Conservation (phyloP, 1,140 invertebrate species). For the Conus betulinus region DNA sequence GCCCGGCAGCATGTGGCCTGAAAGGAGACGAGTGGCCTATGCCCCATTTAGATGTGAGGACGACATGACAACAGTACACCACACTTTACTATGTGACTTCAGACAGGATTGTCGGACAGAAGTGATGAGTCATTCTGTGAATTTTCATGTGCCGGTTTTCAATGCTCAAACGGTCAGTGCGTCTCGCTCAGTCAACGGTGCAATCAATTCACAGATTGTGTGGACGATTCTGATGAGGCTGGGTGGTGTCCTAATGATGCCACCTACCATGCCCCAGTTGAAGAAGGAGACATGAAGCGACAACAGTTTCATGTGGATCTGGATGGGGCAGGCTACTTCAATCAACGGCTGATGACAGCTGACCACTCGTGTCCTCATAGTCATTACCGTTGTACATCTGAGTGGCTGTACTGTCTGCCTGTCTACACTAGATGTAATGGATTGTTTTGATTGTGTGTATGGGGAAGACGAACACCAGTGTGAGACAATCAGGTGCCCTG, state of each 20-base stretch:
- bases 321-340: background rate
- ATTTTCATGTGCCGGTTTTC: background rate
- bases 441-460: too few species aligned
- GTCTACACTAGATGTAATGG: too few species aligned
- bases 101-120: background rate
- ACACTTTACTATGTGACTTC: slow-evolving; percentile 11
- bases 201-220: background rate
- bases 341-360: too few species aligned
- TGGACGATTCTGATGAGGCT: background rate
- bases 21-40: background rate
- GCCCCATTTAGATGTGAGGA: background rate
- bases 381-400: too few species aligned
- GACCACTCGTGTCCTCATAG: too few species aligned
- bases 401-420: too few species aligned
- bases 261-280: too few species aligned
- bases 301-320: background rate
- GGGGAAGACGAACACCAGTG: too few species aligned
- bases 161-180: slow-evolving; percentile 5
- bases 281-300: background rate
- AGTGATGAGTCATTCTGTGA: background rate
- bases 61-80: background rate
- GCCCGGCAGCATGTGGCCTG: background rate
- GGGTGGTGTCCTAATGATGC: background rate
- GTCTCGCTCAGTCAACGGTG: background rate
- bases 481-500: too few species aligned